Base-by-base conservation (phyloP, 2,113 vertebrate genomes). In the Alectura lathami region DNA sequence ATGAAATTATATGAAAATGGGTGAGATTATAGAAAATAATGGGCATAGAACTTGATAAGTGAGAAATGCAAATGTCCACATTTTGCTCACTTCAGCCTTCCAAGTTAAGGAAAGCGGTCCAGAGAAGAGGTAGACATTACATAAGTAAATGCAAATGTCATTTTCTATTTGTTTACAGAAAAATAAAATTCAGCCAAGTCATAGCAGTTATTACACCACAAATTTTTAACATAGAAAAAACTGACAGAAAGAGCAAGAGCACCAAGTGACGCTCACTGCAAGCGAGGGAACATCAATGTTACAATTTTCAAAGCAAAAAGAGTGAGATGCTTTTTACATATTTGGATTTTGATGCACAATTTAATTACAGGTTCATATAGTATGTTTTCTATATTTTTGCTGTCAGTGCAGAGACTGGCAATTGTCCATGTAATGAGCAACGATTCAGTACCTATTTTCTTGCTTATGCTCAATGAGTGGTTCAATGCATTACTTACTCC, bases 401-500 rank as follows among this genome's bases (percentile, higher is more conserved):
- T 89, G 34, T 89, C 63, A 75, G 29, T 50, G 64, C 40, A 86
- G 42, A 83, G 85, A 67, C 78, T 60, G 47, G 30, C 47, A 93
- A 89, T 34, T 77, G 68, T 50, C 79, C 88, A 60, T 30, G 16
- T 86, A 88, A 95, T 72, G 32, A 94, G 51, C 68, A 93, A 36
- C 47, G 78, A 77, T 88, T 93, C 79, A 89, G 53, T 86, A 94
- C 60, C 48, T 83, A 43, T 89, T 90, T 91, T 88, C 59, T 93
- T 20, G 0, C 79, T 91, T 92, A 34, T 51, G 23, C 57, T 81
- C 75, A 88, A 56, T 67, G 59, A 93, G 64, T 74, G n/a, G 63
- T 83, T 95, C 82, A 89, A 73, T 11, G 9, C 17, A 48, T 80
- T 91, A 88, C 36, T 76, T 91, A 47, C 36, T 73, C 50, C 40